phyloP scores from a whole-genome alignment of 2,888 invertebrate species.

The Callinectes sapidus region DNA sequence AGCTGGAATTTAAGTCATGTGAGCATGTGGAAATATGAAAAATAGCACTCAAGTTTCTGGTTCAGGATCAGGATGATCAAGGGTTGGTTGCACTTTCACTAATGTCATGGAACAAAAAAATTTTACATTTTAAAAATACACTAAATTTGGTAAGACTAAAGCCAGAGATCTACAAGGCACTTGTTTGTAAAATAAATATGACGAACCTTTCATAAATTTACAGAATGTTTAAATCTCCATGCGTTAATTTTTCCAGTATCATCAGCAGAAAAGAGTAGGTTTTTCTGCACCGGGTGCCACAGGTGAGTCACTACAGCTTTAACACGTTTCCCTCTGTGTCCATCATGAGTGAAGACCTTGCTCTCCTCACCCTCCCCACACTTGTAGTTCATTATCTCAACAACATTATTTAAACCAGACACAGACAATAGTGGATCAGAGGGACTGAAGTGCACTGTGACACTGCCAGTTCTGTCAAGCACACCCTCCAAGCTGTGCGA shows the following conservation, averaged over 20 bases:
- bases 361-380: neutral
- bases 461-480: neutral
- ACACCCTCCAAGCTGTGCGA: neutral
- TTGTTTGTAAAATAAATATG: neutral
- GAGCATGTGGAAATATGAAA: too few relatives aligned
- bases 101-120: neutral
- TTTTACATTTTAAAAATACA: neutral
- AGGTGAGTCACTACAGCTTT: neutral
- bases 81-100: neutral
- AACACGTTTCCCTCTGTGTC: neutral
- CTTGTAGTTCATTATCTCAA: neutral
- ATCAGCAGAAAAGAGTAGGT: constrained; percentile 15
- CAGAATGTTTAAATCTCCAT: neutral
- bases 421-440: neutral
- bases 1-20: too few relatives aligned
- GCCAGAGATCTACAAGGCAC: neutral
- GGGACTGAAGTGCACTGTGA: neutral
- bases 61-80: too few relatives aligned
- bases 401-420: neutral
- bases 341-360: constrained; percentile 13
- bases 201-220: neutral
- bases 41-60: too few relatives aligned
- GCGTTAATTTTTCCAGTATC: constrained; percentile 2
- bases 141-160: neutral
- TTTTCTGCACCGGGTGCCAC: constrained; percentile 19